These are phyloP conservation scores for Ascidia mentula DNA, from an alignment of 23 tunicate genomes.

Conservation along the genomic window DNA sequence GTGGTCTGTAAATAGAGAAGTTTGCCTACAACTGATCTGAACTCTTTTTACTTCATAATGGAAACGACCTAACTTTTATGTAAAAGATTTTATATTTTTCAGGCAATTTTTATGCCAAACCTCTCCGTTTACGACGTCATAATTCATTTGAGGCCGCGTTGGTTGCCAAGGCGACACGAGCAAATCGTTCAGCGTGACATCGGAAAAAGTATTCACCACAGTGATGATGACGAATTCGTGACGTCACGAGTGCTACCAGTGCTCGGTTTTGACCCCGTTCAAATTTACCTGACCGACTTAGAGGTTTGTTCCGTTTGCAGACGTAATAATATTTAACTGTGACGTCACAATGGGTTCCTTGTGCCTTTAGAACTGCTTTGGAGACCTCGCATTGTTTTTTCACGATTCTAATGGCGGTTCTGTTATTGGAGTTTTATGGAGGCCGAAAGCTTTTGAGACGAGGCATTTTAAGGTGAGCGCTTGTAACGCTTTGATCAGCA, in stretches of 20 bases:
- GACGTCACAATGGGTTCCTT: constrained; percentile 7
- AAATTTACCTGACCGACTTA: constrained; percentile 39
- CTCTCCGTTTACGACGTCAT: constrained; percentile 61
- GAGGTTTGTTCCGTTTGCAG: constrained; percentile 36
- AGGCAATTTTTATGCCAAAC: constrained; percentile 40
- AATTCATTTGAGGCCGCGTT: constrained; percentile 47
- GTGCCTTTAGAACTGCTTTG: constrained; percentile 36
- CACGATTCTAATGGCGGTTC: constrained; percentile 41
- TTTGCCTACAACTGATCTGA: no score
- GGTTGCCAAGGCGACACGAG: constrained; percentile 32
- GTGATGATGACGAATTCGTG: constrained; percentile 5
- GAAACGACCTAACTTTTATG: no score
- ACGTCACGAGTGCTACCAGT: constrained; percentile 42
- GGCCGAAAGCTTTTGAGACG: constrained; percentile 43
- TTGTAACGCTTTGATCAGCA: no score
- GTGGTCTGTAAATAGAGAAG: no score
- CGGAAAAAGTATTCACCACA: background rate
- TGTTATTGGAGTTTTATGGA: constrained; percentile 76
- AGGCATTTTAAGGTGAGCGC: constrained; percentile 52
- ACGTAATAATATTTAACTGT: background rate
- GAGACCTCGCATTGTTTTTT: constrained; percentile 80
- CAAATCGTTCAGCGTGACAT: background rate
- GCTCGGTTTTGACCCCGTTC: constrained; percentile 57
- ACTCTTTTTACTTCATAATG: no score
- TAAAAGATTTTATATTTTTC: background rate